Conservation (phyloP, 2,113 vertebrate genomes). For the Tachysurus vachellii region DNA sequence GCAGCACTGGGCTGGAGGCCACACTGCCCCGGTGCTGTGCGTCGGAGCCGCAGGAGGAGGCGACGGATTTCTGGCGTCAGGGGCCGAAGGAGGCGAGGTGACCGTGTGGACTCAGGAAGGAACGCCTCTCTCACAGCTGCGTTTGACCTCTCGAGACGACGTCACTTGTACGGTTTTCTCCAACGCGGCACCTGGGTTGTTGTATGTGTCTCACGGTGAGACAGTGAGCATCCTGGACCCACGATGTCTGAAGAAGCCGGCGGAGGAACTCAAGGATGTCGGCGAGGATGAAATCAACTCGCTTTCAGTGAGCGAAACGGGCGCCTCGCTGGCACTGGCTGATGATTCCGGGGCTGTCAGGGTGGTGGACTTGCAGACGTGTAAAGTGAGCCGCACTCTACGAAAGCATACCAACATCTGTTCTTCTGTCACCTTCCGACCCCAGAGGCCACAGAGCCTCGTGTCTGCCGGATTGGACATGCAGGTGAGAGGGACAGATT, state of each 20-base stretch:
- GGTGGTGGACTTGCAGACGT: constrained; percentile 83
- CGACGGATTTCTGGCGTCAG: constrained; percentile 82
- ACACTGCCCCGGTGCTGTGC: constrained; percentile 80
- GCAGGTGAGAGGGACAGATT: constrained; percentile 78
- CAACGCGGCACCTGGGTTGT: constrained; percentile 57
- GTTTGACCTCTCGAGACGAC: constrained; percentile 72
- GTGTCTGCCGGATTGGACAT: constrained; percentile 94
- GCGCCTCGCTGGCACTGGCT: constrained; percentile 79
- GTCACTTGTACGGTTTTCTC: constrained; percentile 82
- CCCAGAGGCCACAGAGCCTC: constrained; percentile 87
- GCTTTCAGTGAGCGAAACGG: constrained; percentile 80
- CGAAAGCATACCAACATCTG: constrained; percentile 93
- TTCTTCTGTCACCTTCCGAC: constrained; percentile 88
- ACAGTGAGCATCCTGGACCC: constrained; percentile 80
- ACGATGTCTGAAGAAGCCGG: constrained; percentile 72
- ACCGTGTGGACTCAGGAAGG: constrained; percentile 81
- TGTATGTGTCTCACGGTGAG: constrained; percentile 84
- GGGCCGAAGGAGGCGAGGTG: constrained; percentile 84
- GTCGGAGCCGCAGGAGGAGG: constrained; percentile 67
- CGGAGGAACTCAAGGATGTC: constrained; percentile 70
- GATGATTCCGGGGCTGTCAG: constrained; percentile 89
- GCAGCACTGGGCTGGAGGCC: constrained; percentile 79
- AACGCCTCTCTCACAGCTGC: constrained; percentile 59
- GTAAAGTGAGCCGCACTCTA: constrained; percentile 82
- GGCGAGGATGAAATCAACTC: constrained; percentile 94